phyloP scores from a whole-genome alignment of 2,797 vertebrate species.

The Chelidonichthys spinosus region DNA sequence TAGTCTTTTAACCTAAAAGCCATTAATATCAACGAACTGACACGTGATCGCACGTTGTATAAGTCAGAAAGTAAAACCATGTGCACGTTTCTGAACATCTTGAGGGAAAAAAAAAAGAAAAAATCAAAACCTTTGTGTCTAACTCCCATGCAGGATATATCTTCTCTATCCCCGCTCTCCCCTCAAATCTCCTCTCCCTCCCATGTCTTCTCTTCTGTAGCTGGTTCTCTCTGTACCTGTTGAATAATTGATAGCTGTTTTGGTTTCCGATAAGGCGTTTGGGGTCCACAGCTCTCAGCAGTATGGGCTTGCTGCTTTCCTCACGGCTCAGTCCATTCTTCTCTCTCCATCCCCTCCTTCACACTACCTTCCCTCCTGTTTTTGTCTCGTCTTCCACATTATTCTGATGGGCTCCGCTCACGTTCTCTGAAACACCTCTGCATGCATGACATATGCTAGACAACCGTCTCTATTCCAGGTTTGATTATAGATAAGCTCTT shows the following conservation, averaged over 20 bases:
- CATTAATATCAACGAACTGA: not conserved
- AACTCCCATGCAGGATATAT: slow-evolving; percentile 49
- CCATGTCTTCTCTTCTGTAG: slow-evolving; percentile 72
- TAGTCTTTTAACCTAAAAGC: slow-evolving; percentile 15
- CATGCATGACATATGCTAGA: slow-evolving; percentile 17
- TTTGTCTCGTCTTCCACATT: slow-evolving; percentile 41
- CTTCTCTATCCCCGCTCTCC: slow-evolving; percentile 38
- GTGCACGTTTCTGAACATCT: slow-evolving; percentile 23
- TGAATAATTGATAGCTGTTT: slow-evolving; percentile 86
- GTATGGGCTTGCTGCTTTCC: slow-evolving; percentile 61
- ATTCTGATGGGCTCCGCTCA: slow-evolving; percentile 22
- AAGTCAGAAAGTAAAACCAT: slow-evolving; percentile 10
- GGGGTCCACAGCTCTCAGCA: slow-evolving; percentile 75
- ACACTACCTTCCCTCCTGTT: slow-evolving; percentile 5
- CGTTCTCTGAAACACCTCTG: slow-evolving; percentile 28
- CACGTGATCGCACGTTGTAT: not conserved
- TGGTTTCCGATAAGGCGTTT: slow-evolving; percentile 81
- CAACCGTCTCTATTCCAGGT: slow-evolving; percentile 6
- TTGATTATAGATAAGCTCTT: slow-evolving; percentile 46
- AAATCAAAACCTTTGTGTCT: slow-evolving; percentile 47
- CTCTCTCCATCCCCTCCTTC: slow-evolving; percentile 30
- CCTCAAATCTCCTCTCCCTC: slow-evolving; percentile 65
- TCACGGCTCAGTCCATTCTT: slow-evolving; percentile 57
- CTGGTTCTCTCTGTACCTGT: slow-evolving; percentile 77
- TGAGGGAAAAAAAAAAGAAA: slow-evolving; percentile 7